phyloP scores from a whole-genome alignment of 2,888 invertebrate genomes.

The Callyntrura sp. region DNA sequence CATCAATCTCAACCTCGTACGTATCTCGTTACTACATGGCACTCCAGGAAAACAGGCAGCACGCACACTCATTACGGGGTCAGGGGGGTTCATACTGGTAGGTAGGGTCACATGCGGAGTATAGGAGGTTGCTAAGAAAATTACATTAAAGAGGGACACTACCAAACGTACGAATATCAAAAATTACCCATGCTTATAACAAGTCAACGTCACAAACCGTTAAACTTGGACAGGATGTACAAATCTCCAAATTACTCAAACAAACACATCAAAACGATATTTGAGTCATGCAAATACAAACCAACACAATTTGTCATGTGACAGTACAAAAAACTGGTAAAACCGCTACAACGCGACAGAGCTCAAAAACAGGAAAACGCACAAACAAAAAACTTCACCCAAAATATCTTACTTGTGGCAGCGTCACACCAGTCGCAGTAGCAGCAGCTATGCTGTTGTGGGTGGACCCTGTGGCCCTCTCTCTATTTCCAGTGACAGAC shows the following conservation, averaged over 20 bases:
- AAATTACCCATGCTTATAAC: neutral
- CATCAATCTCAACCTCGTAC: neutral
- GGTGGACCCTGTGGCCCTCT: constrained; percentile 32
- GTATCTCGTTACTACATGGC: neutral
- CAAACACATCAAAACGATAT: neutral
- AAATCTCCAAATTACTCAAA: constrained; percentile 4
- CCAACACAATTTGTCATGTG: neutral
- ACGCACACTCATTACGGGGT: neutral
- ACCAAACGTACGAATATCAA: too few relatives aligned
- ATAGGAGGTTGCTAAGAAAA: neutral
- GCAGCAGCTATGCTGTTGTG: constrained; percentile 83
- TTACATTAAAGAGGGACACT: neutral
- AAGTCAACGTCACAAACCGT: neutral
- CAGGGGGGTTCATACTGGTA: neutral
- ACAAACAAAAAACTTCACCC: too few relatives aligned
- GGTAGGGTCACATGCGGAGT: neutral
- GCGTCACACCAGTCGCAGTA: constrained; percentile 85
- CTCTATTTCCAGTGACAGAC: constrained; percentile 85
- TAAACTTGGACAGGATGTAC: neutral
- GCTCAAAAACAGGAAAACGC: constrained; percentile 36
- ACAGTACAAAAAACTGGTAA: neutral
- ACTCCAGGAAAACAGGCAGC: neutral
- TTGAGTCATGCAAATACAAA: neutral
- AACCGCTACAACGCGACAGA: constrained; percentile 54
- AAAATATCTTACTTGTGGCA: constrained; percentile 85